Percentiles rank a stretch among this genome's conserved stretches.
These are phyloP conservation scores for Acronicta alni DNA, from an alignment of 2,888 invertebrate species.

Conservation along the genomic window DNA sequence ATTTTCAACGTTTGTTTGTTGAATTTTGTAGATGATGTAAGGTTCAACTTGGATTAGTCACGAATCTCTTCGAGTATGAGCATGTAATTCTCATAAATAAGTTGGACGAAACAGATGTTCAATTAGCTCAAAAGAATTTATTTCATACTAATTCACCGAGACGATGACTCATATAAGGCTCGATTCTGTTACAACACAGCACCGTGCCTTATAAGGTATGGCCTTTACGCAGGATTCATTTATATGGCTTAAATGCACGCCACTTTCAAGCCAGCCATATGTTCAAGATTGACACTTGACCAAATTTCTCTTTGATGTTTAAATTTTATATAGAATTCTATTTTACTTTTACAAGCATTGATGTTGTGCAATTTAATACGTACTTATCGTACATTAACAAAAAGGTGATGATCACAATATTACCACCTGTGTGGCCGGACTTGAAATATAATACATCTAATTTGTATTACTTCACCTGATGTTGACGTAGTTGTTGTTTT, in stretches of 20 bases:
- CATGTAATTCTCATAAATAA: slow-evolving; percentile 53
- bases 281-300: slow-evolving; percentile 83
- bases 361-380: slow-evolving; percentile 43
- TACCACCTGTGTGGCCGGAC: slow-evolving; percentile 60
- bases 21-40: slow-evolving; percentile 16
- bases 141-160: slow-evolving; percentile 80
- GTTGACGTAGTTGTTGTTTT: slow-evolving; percentile 20
- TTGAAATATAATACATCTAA: slow-evolving; percentile 57
- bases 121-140: slow-evolving; percentile 78
- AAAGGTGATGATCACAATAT: slow-evolving; percentile 40
- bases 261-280: slow-evolving; percentile 86
- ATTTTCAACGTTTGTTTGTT: slow-evolving; percentile 4
- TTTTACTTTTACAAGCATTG: slow-evolving; percentile 32
- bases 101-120: slow-evolving; percentile 80
- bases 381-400: slow-evolving; percentile 29
- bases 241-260: slow-evolving; percentile 84
- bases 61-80: slow-evolving; percentile 44
- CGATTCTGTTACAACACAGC: slow-evolving; percentile 78
- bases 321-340: slow-evolving; percentile 35
- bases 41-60: slow-evolving; percentile 45
- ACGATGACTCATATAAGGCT: slow-evolving; percentile 82
- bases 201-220: slow-evolving; percentile 82
- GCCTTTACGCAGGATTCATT: slow-evolving; percentile 85
- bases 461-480: slow-evolving; percentile 46
- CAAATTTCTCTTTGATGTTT: slow-evolving; percentile 78